phyloP scores from a whole-genome alignment of 2,888 invertebrate genomes.

The Eupelmus urozonus region DNA sequence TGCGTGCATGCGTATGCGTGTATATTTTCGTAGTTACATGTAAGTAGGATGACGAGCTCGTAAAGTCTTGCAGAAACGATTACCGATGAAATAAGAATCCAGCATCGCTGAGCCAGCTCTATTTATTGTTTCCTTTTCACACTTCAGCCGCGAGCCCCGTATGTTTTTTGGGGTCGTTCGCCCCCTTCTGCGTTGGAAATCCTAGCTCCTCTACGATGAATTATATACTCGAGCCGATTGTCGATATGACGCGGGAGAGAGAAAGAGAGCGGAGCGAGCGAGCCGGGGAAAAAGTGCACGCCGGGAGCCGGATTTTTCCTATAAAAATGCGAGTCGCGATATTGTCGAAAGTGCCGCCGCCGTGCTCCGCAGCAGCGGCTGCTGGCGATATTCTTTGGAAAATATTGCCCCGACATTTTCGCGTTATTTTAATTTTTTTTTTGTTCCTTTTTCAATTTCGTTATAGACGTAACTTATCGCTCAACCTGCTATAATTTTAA shows the following conservation, averaged over 20 bases:
- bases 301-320: slow-evolving; percentile 26
- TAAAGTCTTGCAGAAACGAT: slow-evolving; percentile 33
- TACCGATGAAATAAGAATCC: slow-evolving; percentile 9
- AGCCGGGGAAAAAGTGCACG: no score
- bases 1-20: not conserved
- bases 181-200: not conserved
- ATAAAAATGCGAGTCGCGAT: slow-evolving; percentile 47
- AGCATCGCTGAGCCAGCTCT: no score
- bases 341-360: slow-evolving; percentile 34
- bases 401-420: slow-evolving; percentile 28
- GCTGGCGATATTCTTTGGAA: slow-evolving; percentile 38
- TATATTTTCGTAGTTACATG: not conserved
- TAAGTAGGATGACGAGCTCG: not conserved
- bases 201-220: slow-evolving; percentile 26
- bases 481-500: slow-evolving; percentile 18
- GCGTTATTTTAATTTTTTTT: slow-evolving; percentile 31
- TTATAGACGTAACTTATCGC: slow-evolving; percentile 15
- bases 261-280: not conserved
- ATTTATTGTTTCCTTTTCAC: not conserved
- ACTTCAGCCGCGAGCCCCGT: not conserved
- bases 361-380: not conserved
- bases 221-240: slow-evolving; percentile 29
- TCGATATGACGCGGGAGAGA: slow-evolving; percentile 15
- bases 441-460: not conserved
- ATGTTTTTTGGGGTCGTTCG: not conserved